A percentile compares a stretch with the other conserved stretches of the same genome.
Evolutionary conservation across 2,888 invertebrate species (phyloP).

Genomic region (Dyspetes luteomarginatus): DNA sequence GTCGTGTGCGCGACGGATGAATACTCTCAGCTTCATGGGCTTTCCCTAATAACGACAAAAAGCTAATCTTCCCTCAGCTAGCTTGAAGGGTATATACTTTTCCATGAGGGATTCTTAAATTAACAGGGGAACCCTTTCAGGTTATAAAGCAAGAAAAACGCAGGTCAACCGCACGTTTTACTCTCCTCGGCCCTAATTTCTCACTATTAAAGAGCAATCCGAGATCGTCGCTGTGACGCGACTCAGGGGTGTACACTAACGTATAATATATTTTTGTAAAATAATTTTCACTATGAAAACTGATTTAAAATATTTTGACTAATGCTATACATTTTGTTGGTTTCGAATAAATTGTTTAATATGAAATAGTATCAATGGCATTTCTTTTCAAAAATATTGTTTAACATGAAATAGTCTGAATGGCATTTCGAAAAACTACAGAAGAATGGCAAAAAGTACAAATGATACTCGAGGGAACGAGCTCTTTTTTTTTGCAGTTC

Average conservation of each 20-base stretch:
- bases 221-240: neutral
- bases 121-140: conserved; percentile 79
- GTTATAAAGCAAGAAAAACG: conserved; percentile 73
- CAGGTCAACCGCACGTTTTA: conserved; percentile 13
- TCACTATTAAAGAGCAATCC: conserved; percentile 14
- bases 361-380: neutral
- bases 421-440: neutral
- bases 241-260: too few relatives aligned
- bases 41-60: conserved; percentile 71
- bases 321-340: too few relatives aligned
- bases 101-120: conserved; percentile 74
- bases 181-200: conserved; percentile 5
- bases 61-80: conserved; percentile 73
- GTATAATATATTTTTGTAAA: too few relatives aligned
- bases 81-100: conserved; percentile 60
- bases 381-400: neutral
- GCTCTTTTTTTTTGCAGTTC: conserved; percentile 76
- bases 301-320: too few relatives aligned
- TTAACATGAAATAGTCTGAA: neutral
- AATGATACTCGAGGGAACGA: conserved; percentile 65
- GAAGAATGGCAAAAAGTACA: conserved; percentile 27
- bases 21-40: conserved; percentile 24
- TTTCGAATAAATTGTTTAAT: too few relatives aligned
- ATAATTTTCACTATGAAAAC: too few relatives aligned
- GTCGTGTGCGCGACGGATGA: conserved; percentile 30